A percentile compares a stretch with the other conserved stretches of the same genome.
phyloP scores from a whole-genome alignment of 2,113 vertebrate genomes.

The Ptilonorhynchus violaceus region DNA sequence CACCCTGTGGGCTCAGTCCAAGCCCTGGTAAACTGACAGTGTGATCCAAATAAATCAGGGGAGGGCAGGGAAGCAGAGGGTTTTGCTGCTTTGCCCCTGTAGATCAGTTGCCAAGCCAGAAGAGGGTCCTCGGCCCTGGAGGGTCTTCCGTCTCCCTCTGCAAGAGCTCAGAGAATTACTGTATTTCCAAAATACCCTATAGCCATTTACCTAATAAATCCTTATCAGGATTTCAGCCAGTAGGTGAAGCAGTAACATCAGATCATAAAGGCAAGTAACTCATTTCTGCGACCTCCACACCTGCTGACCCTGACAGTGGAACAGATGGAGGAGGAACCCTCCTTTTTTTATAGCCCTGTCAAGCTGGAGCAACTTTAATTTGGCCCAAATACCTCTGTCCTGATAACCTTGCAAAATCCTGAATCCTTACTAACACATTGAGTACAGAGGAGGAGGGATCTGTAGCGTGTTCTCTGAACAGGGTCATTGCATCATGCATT shows the following conservation, averaged over 20 bases:
- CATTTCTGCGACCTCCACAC: not conserved
- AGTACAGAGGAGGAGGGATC: not conserved
- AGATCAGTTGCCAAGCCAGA: not conserved
- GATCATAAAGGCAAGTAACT: not conserved
- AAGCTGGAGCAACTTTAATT: not conserved
- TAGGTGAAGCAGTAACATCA: not conserved
- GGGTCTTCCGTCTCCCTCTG: not conserved
- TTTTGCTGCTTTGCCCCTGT: not conserved
- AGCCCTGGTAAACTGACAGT: not conserved
- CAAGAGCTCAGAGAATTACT: not conserved
- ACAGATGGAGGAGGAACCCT: not conserved
- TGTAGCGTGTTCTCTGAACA: not conserved
- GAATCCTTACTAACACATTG: not conserved
- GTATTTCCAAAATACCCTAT: not conserved
- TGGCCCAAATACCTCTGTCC: not conserved
- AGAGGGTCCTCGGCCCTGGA: fast-evolving
- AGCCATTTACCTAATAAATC: not conserved
- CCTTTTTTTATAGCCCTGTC: not conserved
- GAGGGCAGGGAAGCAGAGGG: not conserved
- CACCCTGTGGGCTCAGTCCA: fast-evolving
- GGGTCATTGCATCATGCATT: not conserved
- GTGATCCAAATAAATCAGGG: not conserved
- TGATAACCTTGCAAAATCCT: not conserved
- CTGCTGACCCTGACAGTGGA: not conserved
- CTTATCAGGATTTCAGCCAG: not conserved